A percentile compares a stretch with the other conserved stretches of the same genome.
Evolutionary conservation across 2,888 invertebrate species (phyloP).

Genomic region (Macrophya annulata): DNA sequence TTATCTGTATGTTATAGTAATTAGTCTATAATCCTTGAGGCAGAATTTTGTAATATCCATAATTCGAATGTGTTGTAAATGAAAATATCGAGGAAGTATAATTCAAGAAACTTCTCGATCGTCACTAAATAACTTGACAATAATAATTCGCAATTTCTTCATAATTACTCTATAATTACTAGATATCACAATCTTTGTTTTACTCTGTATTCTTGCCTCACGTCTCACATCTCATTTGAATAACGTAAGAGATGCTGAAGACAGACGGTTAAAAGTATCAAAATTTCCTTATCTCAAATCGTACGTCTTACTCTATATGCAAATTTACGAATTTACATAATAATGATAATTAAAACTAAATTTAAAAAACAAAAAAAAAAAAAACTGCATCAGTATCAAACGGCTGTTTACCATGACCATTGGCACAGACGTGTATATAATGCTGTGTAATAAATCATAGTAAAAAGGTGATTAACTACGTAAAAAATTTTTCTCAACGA

Average conservation of each 20-base stretch:
- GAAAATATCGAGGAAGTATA: not conserved
- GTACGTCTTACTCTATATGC: not conserved
- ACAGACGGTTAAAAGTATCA: not conserved
- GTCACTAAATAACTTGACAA: not conserved
- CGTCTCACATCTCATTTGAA: slow-evolving; percentile 11
- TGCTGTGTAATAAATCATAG: not conserved
- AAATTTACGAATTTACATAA: not conserved
- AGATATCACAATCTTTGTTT: not conserved
- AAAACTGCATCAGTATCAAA: slow-evolving; percentile 22
- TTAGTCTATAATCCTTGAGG: not conserved
- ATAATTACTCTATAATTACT: slow-evolving; percentile 34
- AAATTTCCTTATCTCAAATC: not conserved
- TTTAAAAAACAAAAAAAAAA: not conserved
- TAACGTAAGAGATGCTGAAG: not conserved
- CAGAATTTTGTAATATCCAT: not conserved
- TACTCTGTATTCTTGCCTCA: slow-evolving; percentile 25
- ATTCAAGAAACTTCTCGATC: not conserved
- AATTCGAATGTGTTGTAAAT: not conserved
- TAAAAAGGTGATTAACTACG: not conserved
- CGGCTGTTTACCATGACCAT: not conserved
- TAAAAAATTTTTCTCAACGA: not conserved
- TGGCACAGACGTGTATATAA: not conserved
- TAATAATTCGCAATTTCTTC: slow-evolving; percentile 15
- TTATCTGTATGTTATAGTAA: not conserved
- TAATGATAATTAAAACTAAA: not conserved